These are phyloP conservation scores for Meriones unguiculatus DNA, from an alignment of 2,113 vertebrate genomes.

Conservation along the genomic window DNA sequence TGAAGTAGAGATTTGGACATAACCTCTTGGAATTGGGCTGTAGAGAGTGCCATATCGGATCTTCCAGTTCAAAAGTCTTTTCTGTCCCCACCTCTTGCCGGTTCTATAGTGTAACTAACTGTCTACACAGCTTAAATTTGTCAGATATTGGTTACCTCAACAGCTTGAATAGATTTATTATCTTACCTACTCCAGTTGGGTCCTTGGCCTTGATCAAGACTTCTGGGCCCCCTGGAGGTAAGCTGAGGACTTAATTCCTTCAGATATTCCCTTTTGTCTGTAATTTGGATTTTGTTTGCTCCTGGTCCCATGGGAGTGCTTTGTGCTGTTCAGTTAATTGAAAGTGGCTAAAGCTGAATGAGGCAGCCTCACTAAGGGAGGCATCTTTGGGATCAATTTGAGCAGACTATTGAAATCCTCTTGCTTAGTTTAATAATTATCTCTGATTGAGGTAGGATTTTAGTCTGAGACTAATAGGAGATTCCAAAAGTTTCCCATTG, in stretches of 20 bases:
- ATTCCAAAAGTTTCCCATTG: conserved; percentile 78
- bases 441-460: conserved; percentile 81
- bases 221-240: conserved; percentile 57
- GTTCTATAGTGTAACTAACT: conserved; percentile 38
- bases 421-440: conserved; percentile 84
- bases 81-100: not conserved
- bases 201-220: conserved; percentile 65
- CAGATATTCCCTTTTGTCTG: conserved; percentile 78
- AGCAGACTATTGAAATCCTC: conserved; percentile 77
- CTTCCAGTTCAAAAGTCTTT: not conserved
- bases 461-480: conserved; percentile 73
- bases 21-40: conserved; percentile 29
- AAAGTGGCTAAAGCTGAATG: conserved; percentile 83
- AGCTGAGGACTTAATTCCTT: conserved; percentile 77
- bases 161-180: conserved; percentile 40
- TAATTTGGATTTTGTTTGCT: conserved; percentile 70
- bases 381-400: conserved; percentile 83
- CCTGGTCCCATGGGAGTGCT: conserved; percentile 71
- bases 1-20: not conserved
- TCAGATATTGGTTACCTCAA: conserved; percentile 45
- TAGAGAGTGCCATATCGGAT: conserved; percentile 7
- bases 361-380: conserved; percentile 70
- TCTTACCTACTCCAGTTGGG: not conserved
- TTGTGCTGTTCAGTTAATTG: conserved; percentile 82
- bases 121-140: conserved; percentile 54